Conservation (phyloP, 2,113 vertebrate genomes). For the Protobothrops flavoviridis region DNA sequence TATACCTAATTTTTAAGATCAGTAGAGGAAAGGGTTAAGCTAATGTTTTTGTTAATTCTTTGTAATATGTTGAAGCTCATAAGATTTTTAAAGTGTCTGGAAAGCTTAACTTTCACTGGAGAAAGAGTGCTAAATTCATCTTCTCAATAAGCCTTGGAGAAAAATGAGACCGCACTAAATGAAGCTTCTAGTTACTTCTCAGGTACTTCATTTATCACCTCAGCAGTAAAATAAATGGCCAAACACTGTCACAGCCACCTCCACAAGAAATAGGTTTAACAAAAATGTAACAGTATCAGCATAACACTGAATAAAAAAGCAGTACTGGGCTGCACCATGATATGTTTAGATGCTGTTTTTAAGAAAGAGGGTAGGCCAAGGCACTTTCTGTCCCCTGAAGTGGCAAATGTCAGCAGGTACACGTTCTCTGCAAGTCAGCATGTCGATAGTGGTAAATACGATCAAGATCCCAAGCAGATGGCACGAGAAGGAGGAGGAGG, state of each 20-base stretch:
- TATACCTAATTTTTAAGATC: slow-evolving; percentile 44
- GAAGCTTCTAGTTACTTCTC: background rate
- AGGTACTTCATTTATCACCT: background rate
- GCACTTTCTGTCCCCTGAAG: background rate
- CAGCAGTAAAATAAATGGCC: background rate
- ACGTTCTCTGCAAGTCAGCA: no score
- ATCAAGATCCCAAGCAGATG: background rate
- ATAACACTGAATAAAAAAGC: background rate
- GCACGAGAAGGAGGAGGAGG: background rate
- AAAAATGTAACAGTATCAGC: background rate
- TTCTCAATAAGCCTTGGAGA: background rate
- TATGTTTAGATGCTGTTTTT: background rate
- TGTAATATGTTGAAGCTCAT: background rate
- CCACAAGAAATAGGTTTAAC: background rate
- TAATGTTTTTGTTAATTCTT: background rate
- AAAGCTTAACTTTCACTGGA: background rate
- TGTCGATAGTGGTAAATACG: background rate
- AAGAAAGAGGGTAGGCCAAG: background rate
- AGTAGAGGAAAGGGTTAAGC: background rate
- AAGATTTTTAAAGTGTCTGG: no score
- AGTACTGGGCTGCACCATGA: background rate
- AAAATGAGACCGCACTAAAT: background rate
- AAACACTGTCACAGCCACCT: background rate
- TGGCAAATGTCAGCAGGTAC: background rate
- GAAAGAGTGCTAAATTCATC: slow-evolving; percentile 16